Evolutionary conservation across 1,140 invertebrate genomes (phyloP), one percentile per base, ranked within the genome.

Genomic region (Sinella curviseta): DNA sequence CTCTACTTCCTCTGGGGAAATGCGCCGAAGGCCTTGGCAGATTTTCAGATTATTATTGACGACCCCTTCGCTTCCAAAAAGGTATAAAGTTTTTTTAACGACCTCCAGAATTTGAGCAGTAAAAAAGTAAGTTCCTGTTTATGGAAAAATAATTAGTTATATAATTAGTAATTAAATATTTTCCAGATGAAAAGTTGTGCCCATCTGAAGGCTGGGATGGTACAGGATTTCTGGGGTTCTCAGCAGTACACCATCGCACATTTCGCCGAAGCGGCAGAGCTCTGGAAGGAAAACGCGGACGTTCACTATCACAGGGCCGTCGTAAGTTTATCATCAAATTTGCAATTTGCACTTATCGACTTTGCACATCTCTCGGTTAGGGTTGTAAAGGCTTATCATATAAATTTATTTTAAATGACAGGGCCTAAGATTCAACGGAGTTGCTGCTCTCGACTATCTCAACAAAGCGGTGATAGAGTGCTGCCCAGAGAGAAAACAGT

Each of bases 231-330:
- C 20, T 67, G 35, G 55, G 1, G 75, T 39, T 28, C 33, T 17
- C 17, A 14, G 65, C 1, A 33, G n/a, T 4, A n/a, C 48, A 17
- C 26, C 28, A 20, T 26, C 31, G 17, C 16, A 65, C 26, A 67
- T 48, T 79, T 75, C 12, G 55, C 28, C 8, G 17, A 35, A 31
- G 78, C 78, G 0, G 78, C 74, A 76, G 70, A 36, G 0, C 33
- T 75, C 2, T 79, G 48, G 31, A 60, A 57, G 24, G 55, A 65
- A 12, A 79, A 79, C 30, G 28, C 70, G 8, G 78, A 79, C 48
- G 54, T 79, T 26, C 75, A 79, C 36, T 31, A 75, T 36, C 54
- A 60, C 34, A 48, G 30, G 73, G 24, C 39, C 75, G 48, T 31
- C 35, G 17, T 48, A 8, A 4, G 39, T 48, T 48, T 8, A 8